Evolutionary conservation across 2,888 invertebrate species (phyloP).

Genomic region (Drosophila cyrtoloma): DNA sequence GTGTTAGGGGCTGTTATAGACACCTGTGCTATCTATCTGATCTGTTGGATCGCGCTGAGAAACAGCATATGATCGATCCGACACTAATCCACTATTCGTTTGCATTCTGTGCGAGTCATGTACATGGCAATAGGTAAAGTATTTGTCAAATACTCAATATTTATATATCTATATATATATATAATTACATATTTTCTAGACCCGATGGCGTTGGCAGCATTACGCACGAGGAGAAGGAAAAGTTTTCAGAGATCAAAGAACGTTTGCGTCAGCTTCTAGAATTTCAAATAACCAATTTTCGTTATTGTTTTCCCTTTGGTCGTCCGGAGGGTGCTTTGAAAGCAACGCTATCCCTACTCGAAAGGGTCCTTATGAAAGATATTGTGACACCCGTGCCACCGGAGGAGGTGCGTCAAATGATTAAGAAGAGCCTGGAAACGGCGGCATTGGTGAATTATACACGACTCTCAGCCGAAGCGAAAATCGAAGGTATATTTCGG

Average conservation of each 20-base stretch:
- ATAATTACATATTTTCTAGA: conserved; percentile 86
- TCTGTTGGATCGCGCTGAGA: conserved; percentile 97
- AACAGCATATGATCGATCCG: conserved; percentile 98
- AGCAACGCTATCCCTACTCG: conserved; percentile 97
- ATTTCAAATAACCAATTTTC: conserved; percentile 99
- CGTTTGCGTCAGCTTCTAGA: conserved; percentile 96
- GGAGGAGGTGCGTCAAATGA: conserved; percentile 97
- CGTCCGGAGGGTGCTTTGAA: conserved; percentile 99
- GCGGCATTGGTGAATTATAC: conserved; percentile 99
- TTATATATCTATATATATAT: not conserved
- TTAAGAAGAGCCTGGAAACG: conserved; percentile 98
- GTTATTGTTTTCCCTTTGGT: conserved; percentile 99
- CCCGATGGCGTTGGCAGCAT: conserved; percentile 99
- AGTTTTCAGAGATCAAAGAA: conserved; percentile 99
- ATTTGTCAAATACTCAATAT: not conserved
- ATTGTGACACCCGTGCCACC: conserved; percentile 98
- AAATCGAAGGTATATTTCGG: conserved; percentile 93
- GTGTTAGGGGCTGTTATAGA: conserved; percentile 98
- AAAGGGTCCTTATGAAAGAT: conserved; percentile 99
- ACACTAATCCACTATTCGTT: conserved; percentile 99
- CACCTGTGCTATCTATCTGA: conserved; percentile 98
- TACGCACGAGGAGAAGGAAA: conserved; percentile 98
- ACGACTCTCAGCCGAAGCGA: conserved; percentile 97
- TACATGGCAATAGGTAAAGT: conserved; percentile 97
- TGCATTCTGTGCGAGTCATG: conserved; percentile 99